A percentile compares a stretch with the other conserved stretches of the same genome.
Conservation (phyloP, 2,888 invertebrate species). For the Craniophora ligustri region DNA sequence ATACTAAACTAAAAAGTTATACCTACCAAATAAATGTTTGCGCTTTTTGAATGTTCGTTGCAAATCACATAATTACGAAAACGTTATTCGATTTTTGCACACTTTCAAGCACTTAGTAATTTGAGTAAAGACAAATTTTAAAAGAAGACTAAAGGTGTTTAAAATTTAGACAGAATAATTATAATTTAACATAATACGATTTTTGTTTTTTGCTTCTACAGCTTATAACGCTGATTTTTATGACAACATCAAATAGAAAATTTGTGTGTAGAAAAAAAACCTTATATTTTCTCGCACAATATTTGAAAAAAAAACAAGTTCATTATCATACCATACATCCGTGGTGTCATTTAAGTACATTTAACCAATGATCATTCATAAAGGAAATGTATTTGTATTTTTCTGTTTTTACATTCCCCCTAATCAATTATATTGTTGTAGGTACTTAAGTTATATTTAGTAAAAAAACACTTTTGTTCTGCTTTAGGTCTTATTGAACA, state of each 20-base stretch:
- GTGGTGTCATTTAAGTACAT: conserved; percentile 11
- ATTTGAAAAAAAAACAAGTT: conserved; percentile 11
- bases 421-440: conserved; percentile 6
- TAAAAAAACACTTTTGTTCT: no score
- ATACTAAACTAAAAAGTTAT: conserved; percentile 18
- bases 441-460: no score
- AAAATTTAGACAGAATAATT: background rate
- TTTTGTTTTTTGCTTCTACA: conserved; percentile 35
- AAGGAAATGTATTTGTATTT: conserved; percentile 39
- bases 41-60: conserved; percentile 70
- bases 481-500: background rate
- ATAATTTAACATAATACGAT: conserved; percentile 9
- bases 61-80: conserved; percentile 49
- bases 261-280: conserved; percentile 37
- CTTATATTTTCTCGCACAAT: conserved; percentile 35
- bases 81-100: conserved; percentile 54
- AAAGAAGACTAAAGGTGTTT: conserved; percentile 7
- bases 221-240: conserved; percentile 22
- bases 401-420: conserved; percentile 16
- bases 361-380: conserved; percentile 27
- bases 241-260: conserved; percentile 27
- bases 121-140: conserved; percentile 32
- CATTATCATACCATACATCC: conserved; percentile 11
- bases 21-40: conserved; percentile 52
- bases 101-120: conserved; percentile 59